Conservation (phyloP, 2,797 vertebrate species). For the Diplodus puntazzo region DNA sequence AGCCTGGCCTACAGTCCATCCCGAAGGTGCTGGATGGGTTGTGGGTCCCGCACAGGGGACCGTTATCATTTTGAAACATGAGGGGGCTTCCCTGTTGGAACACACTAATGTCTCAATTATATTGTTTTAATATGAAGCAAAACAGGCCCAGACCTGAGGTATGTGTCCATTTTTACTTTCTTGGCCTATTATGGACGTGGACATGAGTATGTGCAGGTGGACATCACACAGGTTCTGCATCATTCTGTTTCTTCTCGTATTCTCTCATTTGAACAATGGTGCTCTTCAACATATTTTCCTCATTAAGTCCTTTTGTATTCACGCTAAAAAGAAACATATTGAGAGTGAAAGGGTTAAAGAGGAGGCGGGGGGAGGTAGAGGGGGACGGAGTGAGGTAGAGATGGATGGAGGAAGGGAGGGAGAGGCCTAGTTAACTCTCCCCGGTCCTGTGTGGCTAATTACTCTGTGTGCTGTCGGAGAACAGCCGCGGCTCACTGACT, state of each 20-base stretch:
- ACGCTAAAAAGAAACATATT: slow-evolving; percentile 37
- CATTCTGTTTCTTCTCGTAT: neutral
- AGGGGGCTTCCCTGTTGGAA: neutral
- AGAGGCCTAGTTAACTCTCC: slow-evolving; percentile 84
- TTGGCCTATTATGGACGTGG: neutral
- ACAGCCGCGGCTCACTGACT: slow-evolving; percentile 73
- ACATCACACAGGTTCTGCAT: slow-evolving; percentile 2
- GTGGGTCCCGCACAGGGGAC: neutral
- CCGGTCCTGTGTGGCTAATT: slow-evolving; percentile 88
- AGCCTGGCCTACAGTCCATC: neutral
- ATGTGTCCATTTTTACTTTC: neutral
- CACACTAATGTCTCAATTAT: neutral
- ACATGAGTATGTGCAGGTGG: neutral
- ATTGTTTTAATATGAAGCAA: neutral
- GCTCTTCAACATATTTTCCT: slow-evolving; percentile 34
- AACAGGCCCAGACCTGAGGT: neutral
- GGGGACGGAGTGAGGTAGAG: slow-evolving; percentile 28
- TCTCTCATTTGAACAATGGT: slow-evolving; percentile 16
- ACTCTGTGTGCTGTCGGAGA: slow-evolving; percentile 81
- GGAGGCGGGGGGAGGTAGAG: slow-evolving; percentile 23
- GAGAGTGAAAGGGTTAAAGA: slow-evolving; percentile 58
- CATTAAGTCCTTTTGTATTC: slow-evolving; percentile 38
- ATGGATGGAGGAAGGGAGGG: slow-evolving; percentile 37
- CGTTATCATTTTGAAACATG: slow-evolving; percentile 7
- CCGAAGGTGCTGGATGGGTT: neutral